A percentile compares a stretch with the other conserved stretches of the same genome.
Conservation (phyloP, 2,888 invertebrate species). For the Biston stratarius region DNA sequence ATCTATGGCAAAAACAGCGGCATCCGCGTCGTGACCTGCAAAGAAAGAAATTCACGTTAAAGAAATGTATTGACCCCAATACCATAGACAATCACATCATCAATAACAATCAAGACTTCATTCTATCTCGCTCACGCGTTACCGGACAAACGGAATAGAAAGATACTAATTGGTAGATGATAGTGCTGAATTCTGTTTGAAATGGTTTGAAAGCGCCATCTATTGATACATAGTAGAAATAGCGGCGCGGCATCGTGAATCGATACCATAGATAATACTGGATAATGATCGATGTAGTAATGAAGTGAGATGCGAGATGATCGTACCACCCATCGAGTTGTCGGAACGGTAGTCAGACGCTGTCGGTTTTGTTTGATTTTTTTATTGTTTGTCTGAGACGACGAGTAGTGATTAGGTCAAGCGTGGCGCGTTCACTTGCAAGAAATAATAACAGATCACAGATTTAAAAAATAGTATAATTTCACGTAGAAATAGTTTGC, state of each 20-base stretch:
- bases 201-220: slow-evolving; percentile 73
- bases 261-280: slow-evolving; percentile 66
- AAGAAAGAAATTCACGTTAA: slow-evolving; percentile 74
- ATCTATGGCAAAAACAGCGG: slow-evolving; percentile 29
- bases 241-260: slow-evolving; percentile 70
- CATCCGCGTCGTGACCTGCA: slow-evolving; percentile 61
- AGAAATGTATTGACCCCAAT: slow-evolving; percentile 76
- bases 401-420: slow-evolving; percentile 59
- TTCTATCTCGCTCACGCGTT: slow-evolving; percentile 53
- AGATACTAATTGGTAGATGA: slow-evolving; percentile 80
- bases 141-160: slow-evolving; percentile 48
- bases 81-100: slow-evolving; percentile 81
- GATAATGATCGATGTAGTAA: slow-evolving; percentile 80
- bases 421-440: slow-evolving; percentile 31
- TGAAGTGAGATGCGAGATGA: slow-evolving; percentile 72
- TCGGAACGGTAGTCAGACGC: slow-evolving; percentile 77
- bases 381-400: slow-evolving; percentile 65
- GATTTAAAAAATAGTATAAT: too few relatives aligned
- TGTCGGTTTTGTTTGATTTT: slow-evolving; percentile 60
- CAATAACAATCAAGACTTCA: slow-evolving; percentile 80
- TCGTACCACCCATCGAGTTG: slow-evolving; percentile 74
- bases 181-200: slow-evolving; percentile 77
- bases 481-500: too few relatives aligned
- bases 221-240: slow-evolving; percentile 84
- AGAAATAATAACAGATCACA: neutral